These are phyloP conservation scores for Agrotis segetum DNA, from an alignment of 2,888 invertebrate species.

Conservation along the genomic window DNA sequence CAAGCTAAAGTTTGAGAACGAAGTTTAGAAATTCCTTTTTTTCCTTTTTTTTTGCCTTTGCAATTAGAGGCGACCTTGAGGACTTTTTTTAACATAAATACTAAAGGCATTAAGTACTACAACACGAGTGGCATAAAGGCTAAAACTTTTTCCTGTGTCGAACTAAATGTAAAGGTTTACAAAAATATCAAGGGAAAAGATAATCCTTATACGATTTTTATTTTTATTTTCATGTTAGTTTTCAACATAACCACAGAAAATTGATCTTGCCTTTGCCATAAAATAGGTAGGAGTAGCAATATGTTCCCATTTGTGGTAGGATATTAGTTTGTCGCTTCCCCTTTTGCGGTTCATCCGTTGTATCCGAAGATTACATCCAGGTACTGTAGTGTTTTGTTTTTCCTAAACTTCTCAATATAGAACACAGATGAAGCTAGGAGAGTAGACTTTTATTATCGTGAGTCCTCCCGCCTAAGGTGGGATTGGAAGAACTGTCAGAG, in stretches of 20 bases:
- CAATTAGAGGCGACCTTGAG: background rate
- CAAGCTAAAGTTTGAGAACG: background rate
- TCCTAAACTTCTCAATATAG: background rate
- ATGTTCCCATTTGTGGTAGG: constrained; percentile 43
- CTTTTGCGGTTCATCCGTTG: constrained; percentile 24
- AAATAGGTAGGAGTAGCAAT: background rate
- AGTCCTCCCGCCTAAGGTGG: too few species aligned
- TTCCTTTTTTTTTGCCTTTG: too few species aligned
- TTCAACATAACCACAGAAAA: background rate
- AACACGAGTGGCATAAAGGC: too few species aligned
- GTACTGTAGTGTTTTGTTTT: constrained; percentile 7
- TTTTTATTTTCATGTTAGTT: background rate
- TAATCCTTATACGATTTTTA: too few species aligned
- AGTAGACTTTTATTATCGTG: too few species aligned
- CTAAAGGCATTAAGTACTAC: background rate
- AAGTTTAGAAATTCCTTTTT: too few species aligned
- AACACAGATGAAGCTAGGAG: too few species aligned
- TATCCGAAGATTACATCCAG: constrained; percentile 16
- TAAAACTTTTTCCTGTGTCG: too few species aligned
- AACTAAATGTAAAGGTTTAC: background rate
- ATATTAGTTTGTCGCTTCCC: constrained; percentile 44
- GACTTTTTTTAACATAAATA: background rate
- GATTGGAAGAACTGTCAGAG: too few species aligned
- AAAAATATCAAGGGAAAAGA: background rate
- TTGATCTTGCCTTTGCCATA: constrained; percentile 5